These are phyloP conservation scores for Carassius gibelio DNA, from an alignment of 2,113 vertebrate species.

Conservation along the genomic window DNA sequence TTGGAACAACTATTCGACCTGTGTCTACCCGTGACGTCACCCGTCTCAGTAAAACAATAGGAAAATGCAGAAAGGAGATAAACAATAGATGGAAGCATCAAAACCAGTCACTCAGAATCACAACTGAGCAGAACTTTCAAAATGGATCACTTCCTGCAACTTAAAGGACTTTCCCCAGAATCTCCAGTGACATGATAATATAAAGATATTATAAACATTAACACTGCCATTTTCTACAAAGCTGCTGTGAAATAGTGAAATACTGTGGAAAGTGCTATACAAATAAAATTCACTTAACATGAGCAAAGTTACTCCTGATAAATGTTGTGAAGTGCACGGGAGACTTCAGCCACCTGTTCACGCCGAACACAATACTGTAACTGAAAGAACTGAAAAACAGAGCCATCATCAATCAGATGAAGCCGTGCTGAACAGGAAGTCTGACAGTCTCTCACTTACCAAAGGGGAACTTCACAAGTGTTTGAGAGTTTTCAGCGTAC, in stretches of 20 bases:
- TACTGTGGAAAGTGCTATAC: neutral
- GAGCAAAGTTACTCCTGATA: too few relatives aligned
- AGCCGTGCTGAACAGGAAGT: conserved; percentile 46
- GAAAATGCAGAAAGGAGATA: neutral
- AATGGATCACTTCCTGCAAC: neutral
- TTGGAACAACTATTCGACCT: neutral
- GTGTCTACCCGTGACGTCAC: conserved; percentile 10
- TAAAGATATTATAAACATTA: neutral
- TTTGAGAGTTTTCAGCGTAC: conserved; percentile 46
- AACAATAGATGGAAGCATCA: neutral
- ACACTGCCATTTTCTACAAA: neutral
- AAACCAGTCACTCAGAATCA: neutral
- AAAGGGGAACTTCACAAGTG: conserved; percentile 43
- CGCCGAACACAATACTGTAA: neutral
- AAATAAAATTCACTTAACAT: neutral
- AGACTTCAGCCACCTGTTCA: neutral
- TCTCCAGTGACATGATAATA: conserved; percentile 5
- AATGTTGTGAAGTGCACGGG: too few relatives aligned
- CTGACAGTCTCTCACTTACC: conserved; percentile 5
- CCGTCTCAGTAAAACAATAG: neutral
- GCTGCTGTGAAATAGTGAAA: neutral
- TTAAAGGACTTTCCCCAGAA: neutral
- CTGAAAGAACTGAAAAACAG: conserved; percentile 4
- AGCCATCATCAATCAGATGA: conserved; percentile 1
- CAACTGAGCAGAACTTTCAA: neutral